Conservation (phyloP, 2,113 vertebrate species). For the Malaclemys terrapin region DNA sequence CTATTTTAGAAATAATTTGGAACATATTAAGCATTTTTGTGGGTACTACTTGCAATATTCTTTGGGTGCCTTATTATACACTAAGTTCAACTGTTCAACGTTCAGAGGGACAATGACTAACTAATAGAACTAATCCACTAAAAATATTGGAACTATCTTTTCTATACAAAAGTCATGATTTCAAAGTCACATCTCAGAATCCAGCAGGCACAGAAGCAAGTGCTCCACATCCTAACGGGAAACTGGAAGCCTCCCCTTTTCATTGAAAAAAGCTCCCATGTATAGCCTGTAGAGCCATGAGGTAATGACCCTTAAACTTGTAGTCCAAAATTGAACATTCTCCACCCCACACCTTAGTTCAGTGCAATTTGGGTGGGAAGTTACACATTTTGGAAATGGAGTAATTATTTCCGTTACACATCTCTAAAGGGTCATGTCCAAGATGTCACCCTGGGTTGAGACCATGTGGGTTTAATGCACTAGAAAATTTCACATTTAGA, state of each 20-base stretch:
- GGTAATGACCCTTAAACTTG: background rate
- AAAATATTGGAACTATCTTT: too few relatives aligned
- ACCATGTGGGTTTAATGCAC: background rate
- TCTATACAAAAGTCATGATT: too few relatives aligned
- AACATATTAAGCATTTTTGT: background rate
- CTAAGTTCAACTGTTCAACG: background rate
- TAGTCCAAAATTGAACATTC: background rate
- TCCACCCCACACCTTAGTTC: background rate
- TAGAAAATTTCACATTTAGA: background rate
- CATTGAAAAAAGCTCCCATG: too few relatives aligned
- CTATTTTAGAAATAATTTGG: background rate
- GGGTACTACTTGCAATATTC: background rate
- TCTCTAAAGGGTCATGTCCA: background rate
- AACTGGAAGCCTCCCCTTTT: too few relatives aligned
- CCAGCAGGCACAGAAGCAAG: too few relatives aligned
- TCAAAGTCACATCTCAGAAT: too few relatives aligned
- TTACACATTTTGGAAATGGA: background rate
- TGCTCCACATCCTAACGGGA: too few relatives aligned
- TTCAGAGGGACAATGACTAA: background rate
- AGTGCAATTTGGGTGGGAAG: background rate
- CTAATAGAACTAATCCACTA: too few relatives aligned
- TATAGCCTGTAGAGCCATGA: background rate
- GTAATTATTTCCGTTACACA: background rate
- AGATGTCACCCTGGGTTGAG: background rate
- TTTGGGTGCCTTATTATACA: background rate